Conservation (phyloP, 1,140 invertebrate species). For the Drosophila truncata region DNA sequence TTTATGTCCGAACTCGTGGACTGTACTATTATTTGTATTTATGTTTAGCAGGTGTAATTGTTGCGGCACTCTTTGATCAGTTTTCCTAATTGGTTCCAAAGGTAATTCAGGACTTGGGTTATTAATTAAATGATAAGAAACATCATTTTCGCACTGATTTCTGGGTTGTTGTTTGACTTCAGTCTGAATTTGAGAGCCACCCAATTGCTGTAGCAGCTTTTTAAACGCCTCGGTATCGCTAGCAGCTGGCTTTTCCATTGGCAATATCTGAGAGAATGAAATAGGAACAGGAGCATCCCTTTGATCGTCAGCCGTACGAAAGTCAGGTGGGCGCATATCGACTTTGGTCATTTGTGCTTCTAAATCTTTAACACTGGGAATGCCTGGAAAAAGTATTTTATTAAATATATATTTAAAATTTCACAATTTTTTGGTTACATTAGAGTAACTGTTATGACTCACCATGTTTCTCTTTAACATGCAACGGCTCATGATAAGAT, state of each 20-base stretch:
- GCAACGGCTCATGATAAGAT: not conserved
- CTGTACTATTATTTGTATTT: slow-evolving; percentile 9
- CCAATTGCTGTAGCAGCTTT: slow-evolving; percentile 65
- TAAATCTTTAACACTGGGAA: slow-evolving; percentile 72
- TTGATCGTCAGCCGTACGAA: not conserved
- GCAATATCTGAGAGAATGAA: slow-evolving; percentile 15
- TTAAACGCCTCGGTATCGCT: slow-evolving; percentile 69
- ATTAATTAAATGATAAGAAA: slow-evolving; percentile 20
- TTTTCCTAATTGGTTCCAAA: not conserved
- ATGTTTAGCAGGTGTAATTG: slow-evolving; percentile 25
- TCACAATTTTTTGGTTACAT: not conserved
- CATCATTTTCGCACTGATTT: slow-evolving; percentile 9
- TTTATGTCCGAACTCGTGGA: slow-evolving; percentile 36
- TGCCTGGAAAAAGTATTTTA: slow-evolving; percentile 34
- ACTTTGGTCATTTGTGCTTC: slow-evolving; percentile 75
- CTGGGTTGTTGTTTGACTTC: slow-evolving; percentile 27
- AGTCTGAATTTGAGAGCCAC: slow-evolving; percentile 9
- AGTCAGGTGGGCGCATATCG: slow-evolving; percentile 48
- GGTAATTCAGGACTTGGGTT: not conserved
- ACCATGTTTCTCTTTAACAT: slow-evolving; percentile 49
- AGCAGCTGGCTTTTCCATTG: slow-evolving; percentile 43
- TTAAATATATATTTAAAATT: not conserved
- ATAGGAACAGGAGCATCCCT: not conserved
- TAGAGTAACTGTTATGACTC: slow-evolving; percentile 9
- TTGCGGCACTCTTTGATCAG: slow-evolving; percentile 14